Base-by-base conservation (phyloP, 2,113 vertebrate species). In the Hiodon tergisus region DNA sequence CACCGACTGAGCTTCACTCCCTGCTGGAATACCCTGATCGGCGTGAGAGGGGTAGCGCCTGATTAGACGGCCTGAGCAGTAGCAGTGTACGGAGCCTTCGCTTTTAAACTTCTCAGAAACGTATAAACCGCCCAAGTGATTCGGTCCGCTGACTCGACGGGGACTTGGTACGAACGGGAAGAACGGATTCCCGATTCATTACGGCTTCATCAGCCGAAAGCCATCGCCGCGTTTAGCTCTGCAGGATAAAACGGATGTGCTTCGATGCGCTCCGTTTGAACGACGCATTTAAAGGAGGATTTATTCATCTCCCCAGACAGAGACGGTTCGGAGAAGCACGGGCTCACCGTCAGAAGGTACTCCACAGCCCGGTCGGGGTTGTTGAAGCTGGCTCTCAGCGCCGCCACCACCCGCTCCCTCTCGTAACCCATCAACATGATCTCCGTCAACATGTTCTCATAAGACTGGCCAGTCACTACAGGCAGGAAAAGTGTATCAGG, bases 401-500 rank as follows among this genome's bases (percentile, higher is more conserved):
- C 95, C 0, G 94, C 93, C 79, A 94, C 94, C 74, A 98, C 96
- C 86, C 94, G 91, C 71, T 97, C 94, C 80, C 93, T 89, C 84
- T 96, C 95, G 16, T 97, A 98, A 46, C 95, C 96, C 95, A 98
- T 98, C 73, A 96, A 92, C 96, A 98, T 97, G 86, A 98, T 98
- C 88, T 98, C 96, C 16, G 93, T 94, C 83, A 98, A 95, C 95
- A 98, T 98, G 83, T 95, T 94, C 79, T 98, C 96, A 11, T 98
- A 98, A 2, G 94, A 95, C 68, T 96, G 91, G 76, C 96, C 96
- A 0, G 96, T 98, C 83, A 98, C 96, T 98, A 65, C 58, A 82
- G 60, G 76, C 9, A 4, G 79, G 31, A 78, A 73, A 77, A 70
- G n/a, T 2, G 14, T 0, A 7, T 4, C 57, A 59, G 46, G 6